Evolutionary conservation across 2,888 invertebrate genomes (phyloP).

Genomic region (Eupithecia vulgata): DNA sequence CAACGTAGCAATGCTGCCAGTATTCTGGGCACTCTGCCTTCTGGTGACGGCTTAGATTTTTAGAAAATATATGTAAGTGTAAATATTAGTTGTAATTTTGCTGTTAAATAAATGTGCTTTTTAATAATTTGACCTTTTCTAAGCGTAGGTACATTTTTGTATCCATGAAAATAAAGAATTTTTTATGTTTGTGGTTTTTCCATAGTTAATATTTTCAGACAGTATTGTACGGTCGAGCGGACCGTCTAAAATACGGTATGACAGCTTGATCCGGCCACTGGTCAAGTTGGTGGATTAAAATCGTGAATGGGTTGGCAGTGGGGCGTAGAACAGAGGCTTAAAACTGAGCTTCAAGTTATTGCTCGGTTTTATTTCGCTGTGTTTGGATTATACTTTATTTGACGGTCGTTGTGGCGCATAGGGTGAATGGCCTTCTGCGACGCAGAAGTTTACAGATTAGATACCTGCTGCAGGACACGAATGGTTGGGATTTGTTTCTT

Average conservation of each 20-base stretch:
- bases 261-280: constrained; percentile 4
- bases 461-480: neutral
- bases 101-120: no score
- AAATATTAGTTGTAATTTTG: no score
- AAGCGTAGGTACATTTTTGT: no score
- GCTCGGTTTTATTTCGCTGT: constrained; percentile 3
- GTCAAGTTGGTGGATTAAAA: constrained; percentile 5
- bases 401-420: neutral
- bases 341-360: constrained; percentile 1
- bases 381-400: neutral
- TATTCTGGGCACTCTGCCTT: no score
- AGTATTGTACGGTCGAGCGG: neutral
- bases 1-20: no score
- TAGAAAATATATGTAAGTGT: no score
- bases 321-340: neutral
- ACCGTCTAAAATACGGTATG: neutral
- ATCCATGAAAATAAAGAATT: no score
- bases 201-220: neutral
- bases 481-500: no score
- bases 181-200: no score
- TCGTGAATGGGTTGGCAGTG: constrained; percentile 2
- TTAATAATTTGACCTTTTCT: no score
- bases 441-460: neutral
- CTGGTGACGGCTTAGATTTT: no score
- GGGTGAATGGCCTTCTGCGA: neutral